Conservation (phyloP, 2,797 vertebrate species). For the Pseudomugil tenellus region DNA sequence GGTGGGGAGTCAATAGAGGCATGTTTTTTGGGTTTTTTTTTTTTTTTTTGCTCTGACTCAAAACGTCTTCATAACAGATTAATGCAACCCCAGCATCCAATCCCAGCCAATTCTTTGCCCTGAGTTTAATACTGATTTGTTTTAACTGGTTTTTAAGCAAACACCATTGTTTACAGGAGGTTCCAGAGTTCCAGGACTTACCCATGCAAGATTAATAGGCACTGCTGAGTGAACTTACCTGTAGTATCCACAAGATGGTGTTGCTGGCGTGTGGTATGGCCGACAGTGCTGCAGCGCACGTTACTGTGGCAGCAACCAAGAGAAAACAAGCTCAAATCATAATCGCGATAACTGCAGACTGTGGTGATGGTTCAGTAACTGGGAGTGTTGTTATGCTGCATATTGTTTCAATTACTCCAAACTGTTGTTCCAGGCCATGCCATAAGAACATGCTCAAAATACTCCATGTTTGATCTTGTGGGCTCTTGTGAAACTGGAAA, state of each 20-base stretch:
- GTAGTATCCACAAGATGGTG: slow-evolving; percentile 79
- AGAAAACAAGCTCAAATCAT: slow-evolving; percentile 62
- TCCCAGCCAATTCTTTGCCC: slow-evolving; percentile 21
- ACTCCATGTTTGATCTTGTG: slow-evolving; percentile 78
- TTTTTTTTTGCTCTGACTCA: slow-evolving; percentile 6
- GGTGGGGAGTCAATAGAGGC: slow-evolving; percentile 32
- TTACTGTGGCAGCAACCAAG: slow-evolving; percentile 41
- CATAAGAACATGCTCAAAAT: slow-evolving; percentile 73
- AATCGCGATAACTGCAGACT: slow-evolving; percentile 70
- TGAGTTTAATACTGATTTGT: slow-evolving; percentile 26
- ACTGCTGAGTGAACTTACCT: slow-evolving; percentile 37
- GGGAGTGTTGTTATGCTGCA: slow-evolving; percentile 73
- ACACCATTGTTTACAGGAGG: slow-evolving; percentile 48
- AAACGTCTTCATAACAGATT: slow-evolving; percentile 45
- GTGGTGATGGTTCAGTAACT: slow-evolving; percentile 79
- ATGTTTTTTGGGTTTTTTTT: too few species aligned
- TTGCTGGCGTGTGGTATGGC: slow-evolving; percentile 47
- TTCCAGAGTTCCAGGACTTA: slow-evolving; percentile 23
- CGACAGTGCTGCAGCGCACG: neutral
- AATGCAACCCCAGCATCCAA: slow-evolving; percentile 30
- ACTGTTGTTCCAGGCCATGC: slow-evolving; percentile 72
- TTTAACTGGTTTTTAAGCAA: slow-evolving; percentile 23
- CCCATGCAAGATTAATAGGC: slow-evolving; percentile 5
- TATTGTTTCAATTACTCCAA: slow-evolving; percentile 78
- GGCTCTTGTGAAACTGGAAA: slow-evolving; percentile 80